Conservation (phyloP, 1,140 invertebrate species). For the Trichonephila clavata region DNA sequence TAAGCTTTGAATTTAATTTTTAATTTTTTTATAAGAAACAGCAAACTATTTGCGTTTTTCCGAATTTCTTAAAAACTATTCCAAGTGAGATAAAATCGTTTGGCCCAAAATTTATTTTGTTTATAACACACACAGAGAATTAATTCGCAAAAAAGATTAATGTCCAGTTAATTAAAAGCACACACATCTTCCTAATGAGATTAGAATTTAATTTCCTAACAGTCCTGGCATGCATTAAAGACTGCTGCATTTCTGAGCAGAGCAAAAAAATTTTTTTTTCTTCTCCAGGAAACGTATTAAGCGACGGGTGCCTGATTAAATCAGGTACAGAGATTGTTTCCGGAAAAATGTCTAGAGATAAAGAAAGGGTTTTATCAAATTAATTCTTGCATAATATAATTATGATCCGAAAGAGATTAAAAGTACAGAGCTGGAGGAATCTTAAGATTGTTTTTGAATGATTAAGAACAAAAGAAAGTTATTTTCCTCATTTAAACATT, state of each 20-base stretch:
- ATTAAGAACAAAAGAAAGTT: too few species aligned
- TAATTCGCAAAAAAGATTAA: background rate
- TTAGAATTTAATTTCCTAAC: background rate
- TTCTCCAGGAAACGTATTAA: background rate
- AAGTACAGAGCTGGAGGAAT: background rate
- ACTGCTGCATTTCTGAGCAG: background rate
- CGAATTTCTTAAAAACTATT: background rate
- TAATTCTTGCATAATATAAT: background rate
- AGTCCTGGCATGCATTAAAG: background rate
- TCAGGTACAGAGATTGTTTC: background rate
- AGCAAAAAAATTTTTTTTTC: background rate
- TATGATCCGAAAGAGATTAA: background rate
- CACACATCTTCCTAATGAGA: slow-evolving; percentile 33
- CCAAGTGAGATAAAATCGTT: background rate
- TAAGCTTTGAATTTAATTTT: background rate
- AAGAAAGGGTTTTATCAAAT: slow-evolving; percentile 4
- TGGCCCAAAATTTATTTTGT: background rate
- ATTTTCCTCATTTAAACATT: too few species aligned
- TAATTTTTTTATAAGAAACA: background rate
- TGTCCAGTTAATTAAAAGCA: background rate
- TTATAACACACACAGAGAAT: background rate
- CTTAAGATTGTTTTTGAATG: too few species aligned
- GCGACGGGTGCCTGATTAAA: background rate
- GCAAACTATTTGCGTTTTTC: background rate
- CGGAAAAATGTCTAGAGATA: background rate